Percentiles rank a stretch among this genome's conserved stretches.
phyloP scores from a whole-genome alignment of 2,113 vertebrate genomes.

The Campylorhamphus procurvoides region DNA sequence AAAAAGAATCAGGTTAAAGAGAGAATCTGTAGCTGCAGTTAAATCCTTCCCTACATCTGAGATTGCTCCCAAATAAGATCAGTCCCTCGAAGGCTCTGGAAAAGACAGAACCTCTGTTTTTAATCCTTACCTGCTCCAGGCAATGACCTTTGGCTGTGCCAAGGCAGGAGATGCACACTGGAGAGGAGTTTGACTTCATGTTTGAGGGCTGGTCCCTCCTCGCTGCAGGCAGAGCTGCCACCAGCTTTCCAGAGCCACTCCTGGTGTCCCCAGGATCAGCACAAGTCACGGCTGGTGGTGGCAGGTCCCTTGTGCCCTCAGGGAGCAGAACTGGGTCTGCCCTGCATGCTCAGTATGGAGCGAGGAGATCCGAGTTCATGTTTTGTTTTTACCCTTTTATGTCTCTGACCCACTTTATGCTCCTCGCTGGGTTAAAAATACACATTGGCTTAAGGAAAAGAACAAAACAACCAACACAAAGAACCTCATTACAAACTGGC shows the following conservation, averaged over 20 bases:
- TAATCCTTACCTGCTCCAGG: not conserved
- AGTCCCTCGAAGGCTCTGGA: not conserved
- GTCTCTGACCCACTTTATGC: not conserved
- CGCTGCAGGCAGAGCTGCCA: not conserved
- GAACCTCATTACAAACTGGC: not conserved
- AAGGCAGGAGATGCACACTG: not conserved
- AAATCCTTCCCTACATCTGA: not conserved
- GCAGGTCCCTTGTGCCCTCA: not conserved
- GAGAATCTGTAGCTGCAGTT: not conserved
- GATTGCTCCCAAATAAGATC: conserved; percentile 12
- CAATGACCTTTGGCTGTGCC: not conserved
- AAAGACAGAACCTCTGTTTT: conserved; percentile 12
- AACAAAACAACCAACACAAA: not conserved
- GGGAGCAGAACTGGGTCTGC: not conserved
- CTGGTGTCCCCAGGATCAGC: not conserved
- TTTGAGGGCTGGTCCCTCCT: not conserved
- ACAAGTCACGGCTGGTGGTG: not conserved
- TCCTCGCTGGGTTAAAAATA: not conserved
- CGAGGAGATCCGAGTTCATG: not conserved
- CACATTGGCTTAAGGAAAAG: not conserved
- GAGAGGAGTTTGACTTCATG: not conserved
- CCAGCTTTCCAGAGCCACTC: not conserved
- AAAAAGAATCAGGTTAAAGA: conserved; percentile 28
- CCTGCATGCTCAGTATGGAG: not conserved
- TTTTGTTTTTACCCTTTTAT: not conserved